Conservation (phyloP, 2,888 invertebrate species). For the Apotomis capreana region DNA sequence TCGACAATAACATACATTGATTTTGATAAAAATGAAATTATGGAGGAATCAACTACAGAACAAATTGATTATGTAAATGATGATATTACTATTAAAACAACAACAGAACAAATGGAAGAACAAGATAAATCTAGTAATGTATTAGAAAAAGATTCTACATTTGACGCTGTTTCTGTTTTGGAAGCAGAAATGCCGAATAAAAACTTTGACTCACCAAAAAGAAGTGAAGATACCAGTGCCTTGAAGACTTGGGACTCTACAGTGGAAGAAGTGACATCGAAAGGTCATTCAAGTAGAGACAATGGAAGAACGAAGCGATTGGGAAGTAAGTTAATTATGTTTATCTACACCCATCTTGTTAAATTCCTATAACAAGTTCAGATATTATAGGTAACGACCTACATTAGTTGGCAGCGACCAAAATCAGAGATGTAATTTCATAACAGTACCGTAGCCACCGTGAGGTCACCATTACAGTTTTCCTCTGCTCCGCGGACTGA, state of each 20-base stretch:
- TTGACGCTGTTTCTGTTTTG: background rate
- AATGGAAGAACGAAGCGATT: conserved; percentile 46
- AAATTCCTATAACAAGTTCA: too few relatives aligned
- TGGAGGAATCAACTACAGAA: background rate
- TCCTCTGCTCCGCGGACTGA: too few relatives aligned
- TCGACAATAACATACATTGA: too few relatives aligned
- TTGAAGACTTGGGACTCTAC: conserved; percentile 50
- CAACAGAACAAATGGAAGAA: background rate
- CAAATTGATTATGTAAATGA: too few relatives aligned
- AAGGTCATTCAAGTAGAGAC: conserved; percentile 52
- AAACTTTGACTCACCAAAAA: background rate
- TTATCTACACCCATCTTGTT: background rate
- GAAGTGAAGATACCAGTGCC: background rate
- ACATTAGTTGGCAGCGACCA: too few relatives aligned
- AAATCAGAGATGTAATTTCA: too few relatives aligned
- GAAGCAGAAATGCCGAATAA: background rate
- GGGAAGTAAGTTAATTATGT: conserved; percentile 47
- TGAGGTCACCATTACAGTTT: too few relatives aligned
- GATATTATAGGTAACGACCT: too few relatives aligned
- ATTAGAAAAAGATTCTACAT: background rate
- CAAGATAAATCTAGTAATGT: background rate
- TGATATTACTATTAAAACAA: too few relatives aligned
- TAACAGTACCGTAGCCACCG: too few relatives aligned
- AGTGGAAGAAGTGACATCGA: conserved; percentile 58
- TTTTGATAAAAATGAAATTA: too few relatives aligned